Evolutionary conservation across 2,113 vertebrate genomes (phyloP).

Genomic region (Jacana jacana): DNA sequence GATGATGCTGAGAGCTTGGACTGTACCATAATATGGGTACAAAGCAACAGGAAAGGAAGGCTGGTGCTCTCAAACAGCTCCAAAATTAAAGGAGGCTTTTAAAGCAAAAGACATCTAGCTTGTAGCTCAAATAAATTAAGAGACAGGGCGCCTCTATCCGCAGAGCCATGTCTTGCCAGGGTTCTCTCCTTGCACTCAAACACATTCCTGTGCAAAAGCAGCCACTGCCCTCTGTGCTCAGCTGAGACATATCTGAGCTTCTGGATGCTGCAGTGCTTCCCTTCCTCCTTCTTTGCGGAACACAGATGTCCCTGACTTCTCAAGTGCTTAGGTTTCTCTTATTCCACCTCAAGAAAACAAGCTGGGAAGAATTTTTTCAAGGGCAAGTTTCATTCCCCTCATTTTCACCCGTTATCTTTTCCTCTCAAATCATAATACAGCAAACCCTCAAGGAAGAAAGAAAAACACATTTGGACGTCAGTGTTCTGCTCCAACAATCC

Average conservation of each 20-base stretch:
- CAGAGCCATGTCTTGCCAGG: not conserved
- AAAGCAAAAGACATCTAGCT: not conserved
- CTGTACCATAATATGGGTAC: not conserved
- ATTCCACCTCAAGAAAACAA: not conserved
- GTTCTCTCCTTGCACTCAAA: not conserved
- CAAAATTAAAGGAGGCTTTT: not conserved
- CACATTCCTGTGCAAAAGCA: not conserved
- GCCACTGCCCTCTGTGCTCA: not conserved
- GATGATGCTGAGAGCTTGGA: not conserved
- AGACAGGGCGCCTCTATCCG: not conserved
- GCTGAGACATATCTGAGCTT: not conserved
- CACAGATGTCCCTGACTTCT: not conserved
- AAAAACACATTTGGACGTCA: slow-evolving; percentile 11
- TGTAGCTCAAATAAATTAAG: not conserved
- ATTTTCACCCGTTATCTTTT: not conserved
- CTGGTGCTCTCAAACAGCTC: not conserved
- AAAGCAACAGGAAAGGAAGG: not conserved
- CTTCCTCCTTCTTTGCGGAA: not conserved
- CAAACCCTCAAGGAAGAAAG: slow-evolving; percentile 19
- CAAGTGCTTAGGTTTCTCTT: not conserved
- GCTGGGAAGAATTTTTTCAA: not conserved
- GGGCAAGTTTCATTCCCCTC: not conserved
- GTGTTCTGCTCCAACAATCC: not conserved
- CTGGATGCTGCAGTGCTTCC: not conserved
- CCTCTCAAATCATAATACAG: not conserved